Evolutionary conservation across 2,113 vertebrate genomes (phyloP).

Genomic region (Pachypanchax playfairii): DNA sequence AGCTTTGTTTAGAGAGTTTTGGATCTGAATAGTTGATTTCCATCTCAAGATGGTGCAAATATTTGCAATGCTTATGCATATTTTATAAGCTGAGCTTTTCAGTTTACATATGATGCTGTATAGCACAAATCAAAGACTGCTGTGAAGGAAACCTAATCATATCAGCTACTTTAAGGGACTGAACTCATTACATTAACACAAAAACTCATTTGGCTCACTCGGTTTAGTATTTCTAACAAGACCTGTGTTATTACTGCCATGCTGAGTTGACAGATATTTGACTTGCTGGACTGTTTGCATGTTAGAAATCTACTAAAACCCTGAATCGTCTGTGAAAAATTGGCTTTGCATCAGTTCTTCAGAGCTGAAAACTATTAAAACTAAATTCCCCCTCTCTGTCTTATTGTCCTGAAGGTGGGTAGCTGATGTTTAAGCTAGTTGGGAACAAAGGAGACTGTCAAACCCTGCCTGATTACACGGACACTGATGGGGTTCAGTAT

Average conservation of each 20-base stretch:
- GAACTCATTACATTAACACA: neutral
- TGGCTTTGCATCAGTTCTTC: neutral
- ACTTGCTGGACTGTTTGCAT: slow-evolving; percentile 18
- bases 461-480: slow-evolving; percentile 29
- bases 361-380: slow-evolving; percentile 4
- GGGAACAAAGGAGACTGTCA: slow-evolving; percentile 36
- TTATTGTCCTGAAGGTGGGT: slow-evolving; percentile 3
- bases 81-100: slow-evolving; percentile 35
- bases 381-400: slow-evolving; percentile 1
- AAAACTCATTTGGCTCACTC: slow-evolving; percentile 26
- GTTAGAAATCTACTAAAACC: neutral
- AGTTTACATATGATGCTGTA: slow-evolving; percentile 9
- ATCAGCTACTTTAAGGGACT: slow-evolving; percentile 6
- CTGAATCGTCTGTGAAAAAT: neutral
- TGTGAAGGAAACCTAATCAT: neutral
- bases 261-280: slow-evolving; percentile 22
- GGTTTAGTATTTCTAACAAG: slow-evolving; percentile 67
- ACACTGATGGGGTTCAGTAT: slow-evolving; percentile 10
- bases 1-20: slow-evolving; percentile 1
- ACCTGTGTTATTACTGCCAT: slow-evolving; percentile 27
- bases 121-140: neutral
- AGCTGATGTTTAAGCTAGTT: slow-evolving; percentile 28
- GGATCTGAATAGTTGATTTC: neutral
- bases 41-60: slow-evolving; percentile 3
- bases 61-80: slow-evolving; percentile 23